Conservation (phyloP, 1,140 invertebrate species). For the Heliconius congener region DNA sequence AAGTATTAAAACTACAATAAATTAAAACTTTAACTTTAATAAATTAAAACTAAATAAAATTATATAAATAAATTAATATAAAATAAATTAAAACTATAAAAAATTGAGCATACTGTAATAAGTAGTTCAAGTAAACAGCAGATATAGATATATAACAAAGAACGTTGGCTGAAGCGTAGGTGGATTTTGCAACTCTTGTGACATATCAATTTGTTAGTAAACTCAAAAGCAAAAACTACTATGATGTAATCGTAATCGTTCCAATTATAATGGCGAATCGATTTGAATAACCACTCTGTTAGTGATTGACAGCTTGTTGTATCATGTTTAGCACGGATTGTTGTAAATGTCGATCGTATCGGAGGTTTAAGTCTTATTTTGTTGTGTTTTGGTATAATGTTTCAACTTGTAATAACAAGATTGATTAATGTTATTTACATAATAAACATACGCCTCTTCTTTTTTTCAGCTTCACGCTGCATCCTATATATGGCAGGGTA, state of each 20-base stretch:
- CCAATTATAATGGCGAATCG: slow-evolving; percentile 29
- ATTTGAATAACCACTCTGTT: slow-evolving; percentile 32
- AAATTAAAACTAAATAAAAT: too few species aligned
- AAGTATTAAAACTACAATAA: neutral
- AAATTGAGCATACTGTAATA: neutral
- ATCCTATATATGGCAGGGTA: too few species aligned
- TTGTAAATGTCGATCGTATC: slow-evolving; percentile 1
- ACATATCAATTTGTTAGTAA: slow-evolving; percentile 49
- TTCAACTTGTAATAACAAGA: neutral
- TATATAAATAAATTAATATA: too few species aligned
- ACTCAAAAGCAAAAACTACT: slow-evolving; percentile 33
- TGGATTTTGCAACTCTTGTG: slow-evolving; percentile 44
- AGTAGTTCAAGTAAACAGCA: slow-evolving; percentile 9
- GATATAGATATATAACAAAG: slow-evolving; percentile 20
- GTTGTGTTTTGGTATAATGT: neutral
- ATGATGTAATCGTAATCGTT: slow-evolving; percentile 35
- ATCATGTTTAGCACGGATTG: neutral
- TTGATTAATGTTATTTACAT: neutral
- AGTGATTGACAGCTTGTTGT: slow-evolving; percentile 29
- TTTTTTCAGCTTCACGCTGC: too few species aligned
- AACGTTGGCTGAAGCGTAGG: slow-evolving; percentile 41
- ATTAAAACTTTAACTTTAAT: too few species aligned
- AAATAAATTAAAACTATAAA: neutral
- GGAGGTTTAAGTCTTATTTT: neutral
- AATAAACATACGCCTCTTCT: too few species aligned